These are phyloP conservation scores for Hippocampus guttulatus DNA, from an alignment of 2,113 vertebrate genomes.

Conservation along the genomic window DNA sequence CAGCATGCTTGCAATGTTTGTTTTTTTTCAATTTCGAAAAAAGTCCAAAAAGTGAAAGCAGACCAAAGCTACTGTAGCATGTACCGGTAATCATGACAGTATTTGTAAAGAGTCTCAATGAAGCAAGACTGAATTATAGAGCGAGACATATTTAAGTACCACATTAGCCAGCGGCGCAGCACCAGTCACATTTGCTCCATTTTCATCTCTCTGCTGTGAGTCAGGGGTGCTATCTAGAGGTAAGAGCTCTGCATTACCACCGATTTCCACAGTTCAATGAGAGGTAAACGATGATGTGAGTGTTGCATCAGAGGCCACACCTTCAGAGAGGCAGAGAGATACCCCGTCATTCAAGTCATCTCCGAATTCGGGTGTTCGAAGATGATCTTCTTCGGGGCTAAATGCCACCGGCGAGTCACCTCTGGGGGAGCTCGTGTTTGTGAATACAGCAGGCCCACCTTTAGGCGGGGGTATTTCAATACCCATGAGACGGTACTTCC, in stretches of 20 bases:
- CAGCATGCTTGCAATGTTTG: neutral
- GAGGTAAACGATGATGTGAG: neutral
- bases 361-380: conserved; percentile 72
- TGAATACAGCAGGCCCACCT: conserved; percentile 90
- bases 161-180: conserved; percentile 74
- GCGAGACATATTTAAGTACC: conserved; percentile 66
- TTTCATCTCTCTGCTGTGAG: conserved; percentile 73
- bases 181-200: conserved; percentile 67
- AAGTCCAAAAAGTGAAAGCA: neutral
- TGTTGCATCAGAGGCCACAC: conserved; percentile 47
- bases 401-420: conserved; percentile 75
- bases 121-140: conserved; percentile 8
- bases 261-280: neutral
- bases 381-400: conserved; percentile 77
- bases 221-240: conserved; percentile 81
- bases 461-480: conserved; percentile 95
- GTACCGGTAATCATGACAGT: neutral
- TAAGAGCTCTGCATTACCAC: conserved; percentile 41
- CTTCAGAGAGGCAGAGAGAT: conserved; percentile 90
- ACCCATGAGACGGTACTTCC: conserved; percentile 97
- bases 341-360: conserved; percentile 86
- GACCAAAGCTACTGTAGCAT: neutral
- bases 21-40: too few relatives aligned
- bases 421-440: conserved; percentile 73
- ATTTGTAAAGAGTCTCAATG: neutral